Percentiles rank a stretch among this genome's conserved stretches.
These are phyloP conservation scores for Erithacus rubecula DNA, from an alignment of 2,797 vertebrate genomes.

Conservation along the genomic window DNA sequence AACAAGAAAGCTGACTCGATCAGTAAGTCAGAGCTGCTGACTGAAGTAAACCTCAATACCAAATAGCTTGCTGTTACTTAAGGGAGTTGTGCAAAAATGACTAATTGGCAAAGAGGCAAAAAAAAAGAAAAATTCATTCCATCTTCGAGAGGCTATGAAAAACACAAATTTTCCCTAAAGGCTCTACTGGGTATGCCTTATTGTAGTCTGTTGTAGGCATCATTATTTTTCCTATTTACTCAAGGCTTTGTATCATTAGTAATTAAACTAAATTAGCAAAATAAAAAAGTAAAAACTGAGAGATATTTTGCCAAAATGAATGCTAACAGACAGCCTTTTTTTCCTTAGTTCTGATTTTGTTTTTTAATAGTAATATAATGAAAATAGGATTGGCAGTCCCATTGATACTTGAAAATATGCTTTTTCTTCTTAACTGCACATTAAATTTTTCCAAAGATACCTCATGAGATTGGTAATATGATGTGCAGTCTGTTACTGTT, in stretches of 20 bases:
- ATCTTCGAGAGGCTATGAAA: not conserved
- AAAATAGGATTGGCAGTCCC: not conserved
- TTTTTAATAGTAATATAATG: not conserved
- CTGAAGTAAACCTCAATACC: not conserved
- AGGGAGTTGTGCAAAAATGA: not conserved
- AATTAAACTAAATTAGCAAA: not conserved
- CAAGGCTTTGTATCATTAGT: not conserved
- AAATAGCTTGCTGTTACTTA: not conserved
- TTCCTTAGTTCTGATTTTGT: not conserved
- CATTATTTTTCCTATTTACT: not conserved
- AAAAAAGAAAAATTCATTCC: not conserved
- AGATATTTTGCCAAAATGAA: not conserved
- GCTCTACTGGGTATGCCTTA: not conserved
- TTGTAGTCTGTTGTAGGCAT: not conserved
- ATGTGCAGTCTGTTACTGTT: not conserved
- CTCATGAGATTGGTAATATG: not conserved
- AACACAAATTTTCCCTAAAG: not conserved
- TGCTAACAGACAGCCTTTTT: not conserved
- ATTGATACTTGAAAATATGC: not conserved
- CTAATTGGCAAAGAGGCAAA: not conserved
- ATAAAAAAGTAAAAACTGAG: not conserved
- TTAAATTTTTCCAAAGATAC: not conserved
- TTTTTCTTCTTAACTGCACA: not conserved
- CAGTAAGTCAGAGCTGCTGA: not conserved
- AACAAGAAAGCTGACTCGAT: not conserved